Evolutionary conservation across 23 tunicate species (phyloP).

Genomic region (Trididemnum clinides): DNA sequence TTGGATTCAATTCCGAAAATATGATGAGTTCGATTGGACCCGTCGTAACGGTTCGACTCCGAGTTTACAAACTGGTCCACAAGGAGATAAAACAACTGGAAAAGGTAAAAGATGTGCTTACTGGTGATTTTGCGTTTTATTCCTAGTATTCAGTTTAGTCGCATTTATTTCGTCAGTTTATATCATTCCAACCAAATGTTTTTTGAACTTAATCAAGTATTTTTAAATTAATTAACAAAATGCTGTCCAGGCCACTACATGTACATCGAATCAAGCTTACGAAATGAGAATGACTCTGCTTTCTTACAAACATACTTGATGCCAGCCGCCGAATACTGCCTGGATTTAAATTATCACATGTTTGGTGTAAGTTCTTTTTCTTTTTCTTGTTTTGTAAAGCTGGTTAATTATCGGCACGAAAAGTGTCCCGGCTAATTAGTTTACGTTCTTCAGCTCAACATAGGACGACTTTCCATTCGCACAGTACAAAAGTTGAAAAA

Average conservation of each 20-base stretch:
- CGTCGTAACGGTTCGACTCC: conserved; percentile 51
- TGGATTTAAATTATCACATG: conserved; percentile 74
- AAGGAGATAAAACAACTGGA: conserved; percentile 64
- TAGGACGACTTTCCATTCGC: not conserved
- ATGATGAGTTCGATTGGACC: conserved; percentile 80
- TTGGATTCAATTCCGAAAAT: conserved; percentile 36
- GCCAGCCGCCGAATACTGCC: conserved; percentile 63
- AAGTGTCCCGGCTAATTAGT: too few relatives aligned
- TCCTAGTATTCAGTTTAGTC: too few relatives aligned
- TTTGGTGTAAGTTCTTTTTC: conserved; percentile 81
- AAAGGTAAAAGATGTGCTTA: too few relatives aligned
- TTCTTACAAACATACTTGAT: conserved; percentile 47
- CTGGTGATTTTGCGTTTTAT: too few relatives aligned
- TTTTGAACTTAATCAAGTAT: too few relatives aligned
- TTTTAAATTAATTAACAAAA: too few relatives aligned
- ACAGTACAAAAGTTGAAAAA: not conserved
- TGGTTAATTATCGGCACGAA: too few relatives aligned
- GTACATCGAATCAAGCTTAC: conserved; percentile 72
- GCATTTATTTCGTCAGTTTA: too few relatives aligned
- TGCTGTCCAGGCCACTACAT: conserved; percentile 72
- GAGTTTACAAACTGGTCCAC: conserved; percentile 79
- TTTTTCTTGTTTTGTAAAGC: too few relatives aligned
- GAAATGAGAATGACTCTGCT: conserved; percentile 59
- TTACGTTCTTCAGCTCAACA: not conserved
- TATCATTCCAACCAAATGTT: too few relatives aligned